These are phyloP conservation scores for Apantesis nais DNA, from an alignment of 2,888 invertebrate genomes.

Conservation along the genomic window DNA sequence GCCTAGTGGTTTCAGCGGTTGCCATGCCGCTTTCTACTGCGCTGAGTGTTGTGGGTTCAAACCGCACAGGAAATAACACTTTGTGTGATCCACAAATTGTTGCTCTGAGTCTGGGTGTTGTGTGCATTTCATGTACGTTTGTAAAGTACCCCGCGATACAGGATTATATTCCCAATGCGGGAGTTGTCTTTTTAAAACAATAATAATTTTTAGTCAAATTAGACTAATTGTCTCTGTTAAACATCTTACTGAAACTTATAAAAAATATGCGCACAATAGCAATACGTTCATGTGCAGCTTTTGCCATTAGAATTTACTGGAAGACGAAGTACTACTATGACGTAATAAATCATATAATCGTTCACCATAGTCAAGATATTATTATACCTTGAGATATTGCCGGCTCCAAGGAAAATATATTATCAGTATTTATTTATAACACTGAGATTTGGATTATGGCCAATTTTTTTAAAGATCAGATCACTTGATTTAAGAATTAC, in stretches of 20 bases:
- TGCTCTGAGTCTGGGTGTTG: too few species aligned
- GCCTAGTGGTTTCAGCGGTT: too few species aligned
- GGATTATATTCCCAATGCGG: too few species aligned
- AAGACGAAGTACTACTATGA: background rate
- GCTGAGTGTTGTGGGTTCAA: too few species aligned
- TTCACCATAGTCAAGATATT: background rate
- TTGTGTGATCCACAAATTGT: too few species aligned
- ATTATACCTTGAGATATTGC: background rate
- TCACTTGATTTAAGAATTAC: background rate
- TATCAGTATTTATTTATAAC: conserved; percentile 8
- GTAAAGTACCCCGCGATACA: too few species aligned
- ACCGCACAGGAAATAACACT: too few species aligned
- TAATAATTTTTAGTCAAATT: background rate
- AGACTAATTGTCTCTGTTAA: background rate
- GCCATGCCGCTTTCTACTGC: too few species aligned
- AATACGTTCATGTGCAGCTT: background rate
- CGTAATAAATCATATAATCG: background rate
- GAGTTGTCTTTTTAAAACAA: too few species aligned
- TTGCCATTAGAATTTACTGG: background rate
- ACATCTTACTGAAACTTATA: background rate
- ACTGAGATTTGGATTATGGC: background rate
- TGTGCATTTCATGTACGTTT: too few species aligned
- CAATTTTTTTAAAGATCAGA: conserved; percentile 2
- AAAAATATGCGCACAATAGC: background rate
- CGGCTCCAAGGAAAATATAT: conserved; percentile 3